phyloP scores from a whole-genome alignment of 1,140 invertebrate genomes.

The Spodoptera litura region DNA sequence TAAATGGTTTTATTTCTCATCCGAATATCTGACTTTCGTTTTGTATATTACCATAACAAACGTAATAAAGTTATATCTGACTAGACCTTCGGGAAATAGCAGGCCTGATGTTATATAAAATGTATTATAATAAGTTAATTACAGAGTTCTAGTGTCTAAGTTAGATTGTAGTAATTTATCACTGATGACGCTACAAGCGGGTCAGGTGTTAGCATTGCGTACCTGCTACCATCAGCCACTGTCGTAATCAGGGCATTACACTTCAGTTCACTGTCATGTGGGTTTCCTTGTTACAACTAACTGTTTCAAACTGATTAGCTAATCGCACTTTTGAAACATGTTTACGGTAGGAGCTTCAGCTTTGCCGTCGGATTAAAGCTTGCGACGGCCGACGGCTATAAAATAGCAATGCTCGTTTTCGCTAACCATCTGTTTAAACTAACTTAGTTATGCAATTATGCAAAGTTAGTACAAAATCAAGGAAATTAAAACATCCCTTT shows the following conservation, averaged over 20 bases:
- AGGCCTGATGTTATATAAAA: no score
- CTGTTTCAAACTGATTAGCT: neutral
- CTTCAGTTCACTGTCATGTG: conserved; percentile 20
- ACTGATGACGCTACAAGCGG: neutral
- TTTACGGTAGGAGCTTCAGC: neutral
- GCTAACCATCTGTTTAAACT: no score
- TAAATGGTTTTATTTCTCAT: conserved; percentile 18
- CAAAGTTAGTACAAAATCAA: no score
- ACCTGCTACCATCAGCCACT: neutral
- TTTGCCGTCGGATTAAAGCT: neutral
- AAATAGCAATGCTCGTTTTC: no score
- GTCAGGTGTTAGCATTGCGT: neutral
- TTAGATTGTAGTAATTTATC: neutral
- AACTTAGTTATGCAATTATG: no score
- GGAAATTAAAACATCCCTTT: no score
- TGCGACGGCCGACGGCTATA: neutral
- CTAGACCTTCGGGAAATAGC: no score
- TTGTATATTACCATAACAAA: no score
- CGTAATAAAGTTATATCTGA: no score
- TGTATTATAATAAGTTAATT: no score
- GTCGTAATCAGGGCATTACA: conserved; percentile 34
- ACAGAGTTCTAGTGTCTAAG: no score
- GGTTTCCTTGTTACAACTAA: conserved; percentile 32
- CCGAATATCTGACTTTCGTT: no score
- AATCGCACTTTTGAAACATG: neutral